These are phyloP conservation scores for Dreissena polymorpha DNA, from an alignment of 1,140 invertebrate genomes.

Conservation along the genomic window DNA sequence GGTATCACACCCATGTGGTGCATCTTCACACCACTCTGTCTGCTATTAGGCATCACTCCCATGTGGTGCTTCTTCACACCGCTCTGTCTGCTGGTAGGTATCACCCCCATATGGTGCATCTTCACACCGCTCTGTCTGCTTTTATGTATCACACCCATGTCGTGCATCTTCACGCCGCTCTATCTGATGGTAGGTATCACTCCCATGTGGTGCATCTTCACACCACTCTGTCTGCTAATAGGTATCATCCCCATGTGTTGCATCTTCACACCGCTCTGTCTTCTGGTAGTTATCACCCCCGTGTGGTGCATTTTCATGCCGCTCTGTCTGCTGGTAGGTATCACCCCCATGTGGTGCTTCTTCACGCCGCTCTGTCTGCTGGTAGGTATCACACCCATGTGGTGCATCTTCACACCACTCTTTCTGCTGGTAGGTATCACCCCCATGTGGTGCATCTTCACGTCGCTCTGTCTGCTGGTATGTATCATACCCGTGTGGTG, in stretches of 20 bases:
- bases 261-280: conserved; percentile 23
- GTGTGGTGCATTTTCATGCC: too few relatives aligned
- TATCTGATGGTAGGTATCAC: conserved; percentile 27
- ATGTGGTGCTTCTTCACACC: too few relatives aligned
- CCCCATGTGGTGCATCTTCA: too few relatives aligned
- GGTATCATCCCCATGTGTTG: conserved; percentile 31
- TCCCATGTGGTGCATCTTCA: conserved; percentile 33
- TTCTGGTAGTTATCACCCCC: conserved; percentile 22
- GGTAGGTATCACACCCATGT: conserved; percentile 29
- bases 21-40: conserved; percentile 22
- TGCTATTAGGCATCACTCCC: conserved; percentile 15
- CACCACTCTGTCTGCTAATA: conserved; percentile 24
- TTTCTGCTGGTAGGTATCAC: conserved; percentile 23
- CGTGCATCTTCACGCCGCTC: conserved; percentile 30
- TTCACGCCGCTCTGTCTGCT: conserved; percentile 27
- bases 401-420: conserved; percentile 32
- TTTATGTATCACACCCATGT: conserved; percentile 23
- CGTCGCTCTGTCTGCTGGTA: conserved; percentile 20
- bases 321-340: conserved; percentile 20
- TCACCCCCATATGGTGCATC: conserved; percentile 32
- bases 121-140: conserved; percentile 28
- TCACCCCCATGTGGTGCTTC: conserved; percentile 33
- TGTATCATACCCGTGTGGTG: conserved; percentile 35
- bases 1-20: conserved; percentile 35
- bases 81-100: conserved; percentile 20